Evolutionary conservation across 2,113 vertebrate species (phyloP).

Genomic region (Rhadina sibilatrix): DNA sequence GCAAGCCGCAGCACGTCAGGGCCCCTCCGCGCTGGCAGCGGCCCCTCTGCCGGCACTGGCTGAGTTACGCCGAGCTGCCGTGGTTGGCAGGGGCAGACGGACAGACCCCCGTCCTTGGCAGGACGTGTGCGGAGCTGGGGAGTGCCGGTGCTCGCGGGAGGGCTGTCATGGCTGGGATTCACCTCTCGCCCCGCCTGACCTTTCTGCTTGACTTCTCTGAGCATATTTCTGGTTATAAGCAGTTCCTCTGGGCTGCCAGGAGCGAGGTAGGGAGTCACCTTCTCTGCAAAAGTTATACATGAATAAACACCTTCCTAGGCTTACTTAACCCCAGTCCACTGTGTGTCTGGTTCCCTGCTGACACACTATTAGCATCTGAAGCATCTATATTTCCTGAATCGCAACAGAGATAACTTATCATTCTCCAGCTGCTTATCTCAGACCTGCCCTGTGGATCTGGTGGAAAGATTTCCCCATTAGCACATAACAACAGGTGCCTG

Average conservation of each 20-base stretch:
- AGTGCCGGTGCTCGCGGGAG: fast-evolving
- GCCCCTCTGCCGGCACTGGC: fast-evolving
- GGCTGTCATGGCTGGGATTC: background rate
- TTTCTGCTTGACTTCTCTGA: background rate
- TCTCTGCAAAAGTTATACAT: conserved; percentile 41
- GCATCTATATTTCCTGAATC: conserved; percentile 55
- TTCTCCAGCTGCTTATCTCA: conserved; percentile 58
- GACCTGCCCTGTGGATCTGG: conserved; percentile 22
- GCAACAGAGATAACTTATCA: conserved; percentile 54
- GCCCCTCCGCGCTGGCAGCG: background rate
- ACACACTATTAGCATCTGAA: conserved; percentile 59
- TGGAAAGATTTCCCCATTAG: conserved; percentile 31
- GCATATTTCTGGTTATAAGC: background rate
- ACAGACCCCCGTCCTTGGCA: background rate
- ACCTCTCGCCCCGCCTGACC: background rate
- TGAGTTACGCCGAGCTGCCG: fast-evolving
- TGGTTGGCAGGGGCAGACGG: fast-evolving
- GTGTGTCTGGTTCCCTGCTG: conserved; percentile 43
- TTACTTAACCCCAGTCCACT: background rate
- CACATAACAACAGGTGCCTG: conserved; percentile 21
- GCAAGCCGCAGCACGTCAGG: fast-evolving
- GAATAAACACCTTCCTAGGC: conserved; percentile 50
- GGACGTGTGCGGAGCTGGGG: fast-evolving
- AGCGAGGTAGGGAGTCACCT: conserved; percentile 42
- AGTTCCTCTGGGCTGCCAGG: background rate